phyloP scores from a whole-genome alignment of 1,140 invertebrate species.

The Drosophila setifemur region DNA sequence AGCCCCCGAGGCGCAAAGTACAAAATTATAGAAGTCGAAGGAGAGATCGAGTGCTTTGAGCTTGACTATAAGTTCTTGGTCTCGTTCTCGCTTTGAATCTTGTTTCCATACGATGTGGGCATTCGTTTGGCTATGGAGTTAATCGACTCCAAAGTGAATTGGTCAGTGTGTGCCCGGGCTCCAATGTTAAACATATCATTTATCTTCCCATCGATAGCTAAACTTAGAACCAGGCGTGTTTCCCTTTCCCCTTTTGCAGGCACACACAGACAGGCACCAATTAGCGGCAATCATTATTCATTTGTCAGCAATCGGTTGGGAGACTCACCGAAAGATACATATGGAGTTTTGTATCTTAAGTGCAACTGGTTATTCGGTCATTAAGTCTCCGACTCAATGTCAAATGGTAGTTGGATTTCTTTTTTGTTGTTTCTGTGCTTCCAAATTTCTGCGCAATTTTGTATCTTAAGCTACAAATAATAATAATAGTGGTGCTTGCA shows the following conservation, averaged over 20 bases:
- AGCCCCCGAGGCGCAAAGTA: slow-evolving; percentile 41
- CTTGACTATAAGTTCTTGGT: too few relatives aligned
- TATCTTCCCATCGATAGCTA: slow-evolving; percentile 44
- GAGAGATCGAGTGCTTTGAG: slow-evolving; percentile 29
- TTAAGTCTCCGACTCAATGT: slow-evolving; percentile 55
- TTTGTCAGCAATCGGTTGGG: slow-evolving; percentile 32
- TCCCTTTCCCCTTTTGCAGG: neutral
- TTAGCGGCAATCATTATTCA: slow-evolving; percentile 75
- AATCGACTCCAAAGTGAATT: slow-evolving; percentile 62
- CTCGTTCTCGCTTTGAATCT: slow-evolving; percentile 1
- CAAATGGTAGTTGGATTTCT: slow-evolving; percentile 5
- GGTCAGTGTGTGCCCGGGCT: slow-evolving; percentile 34
- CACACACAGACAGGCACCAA: slow-evolving; percentile 21
- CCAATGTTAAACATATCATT: slow-evolving; percentile 63
- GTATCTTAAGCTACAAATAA: slow-evolving; percentile 46
- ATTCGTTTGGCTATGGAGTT: slow-evolving; percentile 30
- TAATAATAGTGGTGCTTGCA: slow-evolving; percentile 37
- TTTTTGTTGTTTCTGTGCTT: slow-evolving; percentile 26
- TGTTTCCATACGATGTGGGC: slow-evolving; percentile 3
- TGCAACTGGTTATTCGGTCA: slow-evolving; percentile 38
- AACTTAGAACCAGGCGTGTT: slow-evolving; percentile 44
- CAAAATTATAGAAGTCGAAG: slow-evolving; percentile 52
- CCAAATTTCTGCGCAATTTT: slow-evolving; percentile 49
- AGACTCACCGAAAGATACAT: neutral
- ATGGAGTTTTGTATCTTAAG: neutral